A percentile compares a stretch with the other conserved stretches of the same genome.
These are phyloP conservation scores for Heliothis virescens DNA, from an alignment of 1,140 invertebrate species.

Conservation along the genomic window DNA sequence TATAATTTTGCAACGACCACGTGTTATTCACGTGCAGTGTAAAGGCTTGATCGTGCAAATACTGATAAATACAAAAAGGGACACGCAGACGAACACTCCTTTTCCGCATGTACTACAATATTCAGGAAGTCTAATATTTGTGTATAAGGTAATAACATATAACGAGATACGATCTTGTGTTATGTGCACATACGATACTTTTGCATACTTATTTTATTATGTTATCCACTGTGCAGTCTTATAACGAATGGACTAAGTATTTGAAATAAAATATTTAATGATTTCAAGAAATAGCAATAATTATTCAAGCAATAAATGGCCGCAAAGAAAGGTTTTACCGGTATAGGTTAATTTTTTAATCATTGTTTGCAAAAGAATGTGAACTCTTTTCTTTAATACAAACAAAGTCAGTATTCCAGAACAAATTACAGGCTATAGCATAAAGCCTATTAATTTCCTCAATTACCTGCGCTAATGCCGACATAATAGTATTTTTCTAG, in stretches of 20 bases:
- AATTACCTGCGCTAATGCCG: conserved; percentile 8
- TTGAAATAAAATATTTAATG: too few relatives aligned
- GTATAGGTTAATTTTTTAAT: too few relatives aligned
- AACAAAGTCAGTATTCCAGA: background rate
- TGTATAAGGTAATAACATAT: conserved; percentile 1
- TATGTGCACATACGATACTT: background rate
- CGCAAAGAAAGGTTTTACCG: too few relatives aligned
- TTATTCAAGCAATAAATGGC: too few relatives aligned
- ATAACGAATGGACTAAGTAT: too few relatives aligned
- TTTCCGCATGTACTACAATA: conserved; percentile 5
- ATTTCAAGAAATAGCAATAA: too few relatives aligned
- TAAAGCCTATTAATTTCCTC: conserved; percentile 24
- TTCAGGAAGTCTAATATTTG: conserved; percentile 15
- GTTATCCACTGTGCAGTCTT: too few relatives aligned
- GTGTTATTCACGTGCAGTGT: background rate
- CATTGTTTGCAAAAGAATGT: background rate
- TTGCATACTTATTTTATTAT: too few relatives aligned
- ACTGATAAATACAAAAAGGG: conserved; percentile 38
- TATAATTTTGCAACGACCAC: background rate
- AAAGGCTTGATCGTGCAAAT: conserved; percentile 12
- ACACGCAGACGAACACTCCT: background rate
- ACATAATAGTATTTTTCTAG: conserved; percentile 33
- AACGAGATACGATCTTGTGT: background rate
- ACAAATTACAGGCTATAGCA: conserved; percentile 19
- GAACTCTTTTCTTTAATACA: background rate